Percentiles rank a stretch among this genome's conserved stretches.
Evolutionary conservation across 2,797 vertebrate species (phyloP).

Genomic region (Liparis tanakae): DNA sequence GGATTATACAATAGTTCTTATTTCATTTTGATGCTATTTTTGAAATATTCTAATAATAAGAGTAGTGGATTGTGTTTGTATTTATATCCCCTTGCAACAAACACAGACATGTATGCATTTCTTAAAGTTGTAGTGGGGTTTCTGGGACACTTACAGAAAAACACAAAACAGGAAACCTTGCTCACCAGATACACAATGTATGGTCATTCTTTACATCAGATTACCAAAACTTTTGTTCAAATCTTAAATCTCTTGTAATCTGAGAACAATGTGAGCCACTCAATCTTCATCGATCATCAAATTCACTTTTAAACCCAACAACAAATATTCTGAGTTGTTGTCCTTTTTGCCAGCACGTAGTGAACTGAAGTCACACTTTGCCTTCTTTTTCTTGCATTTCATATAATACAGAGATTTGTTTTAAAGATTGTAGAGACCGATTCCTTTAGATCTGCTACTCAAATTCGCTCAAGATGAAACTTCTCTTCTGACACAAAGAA

Average conservation of each 20-base stretch:
- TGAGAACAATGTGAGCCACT: not conserved
- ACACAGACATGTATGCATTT: not conserved
- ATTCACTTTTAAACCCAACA: no score
- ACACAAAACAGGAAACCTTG: not conserved
- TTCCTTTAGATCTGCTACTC: not conserved
- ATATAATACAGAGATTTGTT: not conserved
- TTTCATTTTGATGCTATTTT: not conserved
- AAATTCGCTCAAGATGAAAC: not conserved
- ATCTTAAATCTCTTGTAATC: not conserved
- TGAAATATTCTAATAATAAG: not conserved
- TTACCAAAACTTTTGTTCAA: not conserved
- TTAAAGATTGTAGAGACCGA: not conserved
- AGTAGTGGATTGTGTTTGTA: conserved; percentile 1
- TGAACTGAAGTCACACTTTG: not conserved
- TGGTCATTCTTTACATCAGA: not conserved
- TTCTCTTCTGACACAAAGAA: not conserved
- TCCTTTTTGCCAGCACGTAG: no score
- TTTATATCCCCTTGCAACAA: conserved; percentile 4
- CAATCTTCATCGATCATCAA: not conserved
- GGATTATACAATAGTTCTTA: conserved; percentile 1
- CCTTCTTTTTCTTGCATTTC: not conserved
- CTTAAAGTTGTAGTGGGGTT: not conserved
- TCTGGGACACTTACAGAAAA: not conserved
- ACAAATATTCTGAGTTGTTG: no score
- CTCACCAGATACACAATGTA: not conserved